Conservation (phyloP, 2,888 invertebrate genomes). For the Poecilobothrus nobilitatus region DNA sequence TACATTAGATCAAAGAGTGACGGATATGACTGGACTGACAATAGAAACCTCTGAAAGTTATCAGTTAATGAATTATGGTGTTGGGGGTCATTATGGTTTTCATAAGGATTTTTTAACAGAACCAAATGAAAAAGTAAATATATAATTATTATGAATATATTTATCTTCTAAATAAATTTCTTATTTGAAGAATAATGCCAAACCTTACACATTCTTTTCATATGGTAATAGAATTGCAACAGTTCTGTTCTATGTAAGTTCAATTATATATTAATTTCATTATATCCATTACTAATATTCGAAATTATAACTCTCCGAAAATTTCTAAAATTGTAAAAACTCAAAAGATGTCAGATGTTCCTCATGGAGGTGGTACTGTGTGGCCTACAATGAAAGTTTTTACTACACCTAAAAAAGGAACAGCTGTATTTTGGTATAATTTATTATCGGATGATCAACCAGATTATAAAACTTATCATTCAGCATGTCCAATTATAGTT, state of each 20-base stretch:
- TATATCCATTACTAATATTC: too few relatives aligned
- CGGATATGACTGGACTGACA: slow-evolving; percentile 35
- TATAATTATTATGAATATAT: neutral
- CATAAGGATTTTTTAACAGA: slow-evolving; percentile 37
- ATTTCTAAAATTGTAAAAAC: too few relatives aligned
- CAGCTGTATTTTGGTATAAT: slow-evolving; percentile 55
- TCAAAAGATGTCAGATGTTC: slow-evolving; percentile 50
- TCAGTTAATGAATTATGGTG: slow-evolving; percentile 38
- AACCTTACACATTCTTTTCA: neutral
- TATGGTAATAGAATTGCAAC: slow-evolving; percentile 40
- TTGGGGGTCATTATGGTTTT: slow-evolving; percentile 36
- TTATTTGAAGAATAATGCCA: neutral
- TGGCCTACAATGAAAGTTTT: slow-evolving; percentile 50
- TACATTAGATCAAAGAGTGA: slow-evolving; percentile 30
- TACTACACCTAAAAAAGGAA: slow-evolving; percentile 46
- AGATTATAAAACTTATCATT: slow-evolving; percentile 76
- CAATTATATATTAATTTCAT: too few relatives aligned
- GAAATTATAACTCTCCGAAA: too few relatives aligned
- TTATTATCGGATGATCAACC: slow-evolving; percentile 68
- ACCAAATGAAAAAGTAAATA: slow-evolving; percentile 13
- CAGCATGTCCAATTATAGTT: slow-evolving; percentile 85
- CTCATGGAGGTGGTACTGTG: slow-evolving; percentile 54
- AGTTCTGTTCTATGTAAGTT: slow-evolving; percentile 38
- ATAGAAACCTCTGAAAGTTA: slow-evolving; percentile 31
- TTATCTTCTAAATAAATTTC: slow-evolving; percentile 33